Evolutionary conservation across 2,888 invertebrate genomes (phyloP), one percentile per base, ranked within the genome.

Genomic region (Lamproptera curius): DNA sequence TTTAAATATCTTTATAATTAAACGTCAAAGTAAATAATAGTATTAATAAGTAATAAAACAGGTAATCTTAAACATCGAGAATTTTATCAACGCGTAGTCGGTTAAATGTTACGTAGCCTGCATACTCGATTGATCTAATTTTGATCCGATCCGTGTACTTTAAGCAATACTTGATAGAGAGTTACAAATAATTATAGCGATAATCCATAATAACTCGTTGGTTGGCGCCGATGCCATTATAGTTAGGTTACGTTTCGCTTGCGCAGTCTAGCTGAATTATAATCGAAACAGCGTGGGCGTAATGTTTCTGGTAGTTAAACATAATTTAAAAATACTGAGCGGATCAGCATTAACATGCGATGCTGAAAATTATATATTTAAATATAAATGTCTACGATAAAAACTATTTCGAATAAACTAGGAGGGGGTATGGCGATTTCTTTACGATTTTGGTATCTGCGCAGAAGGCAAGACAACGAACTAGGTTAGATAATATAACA

Each of bases 191-290:
- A 75, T 75, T 73, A 68, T 73, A 66, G 66, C 68, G 70, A 70
- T 76, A 76, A 76, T 74, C 72, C 65, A 68, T 73, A 76, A 75
- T 74, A 66, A 67, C 60, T 57, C 57, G 57, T 65, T 65, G 67
- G 63, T 73, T 76, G 77, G 79, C 80, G 79, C 80, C 78, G 62
- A 57, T 54, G 64, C 75, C 72, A 77, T 76, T 78, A 73, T 71
- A 72, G 70, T 73, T 70, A 64, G 63, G 63, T 67, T 61, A 65
- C 57, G 63, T 64, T 54, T 54, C 49, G 56, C 55, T 55, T 56
- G 46, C 56, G 58, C 51, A 58, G 55, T 56, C 56, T 56, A 56
- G 50, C 33, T 39, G 55, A 49, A 59, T 56, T 31, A 31, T 31
- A n/a, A 54, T 53, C 52, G 46, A 46, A 41, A 40, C 20, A 34